Conservation (phyloP, 2,888 invertebrate species). For the Epicampocera succincta region DNA sequence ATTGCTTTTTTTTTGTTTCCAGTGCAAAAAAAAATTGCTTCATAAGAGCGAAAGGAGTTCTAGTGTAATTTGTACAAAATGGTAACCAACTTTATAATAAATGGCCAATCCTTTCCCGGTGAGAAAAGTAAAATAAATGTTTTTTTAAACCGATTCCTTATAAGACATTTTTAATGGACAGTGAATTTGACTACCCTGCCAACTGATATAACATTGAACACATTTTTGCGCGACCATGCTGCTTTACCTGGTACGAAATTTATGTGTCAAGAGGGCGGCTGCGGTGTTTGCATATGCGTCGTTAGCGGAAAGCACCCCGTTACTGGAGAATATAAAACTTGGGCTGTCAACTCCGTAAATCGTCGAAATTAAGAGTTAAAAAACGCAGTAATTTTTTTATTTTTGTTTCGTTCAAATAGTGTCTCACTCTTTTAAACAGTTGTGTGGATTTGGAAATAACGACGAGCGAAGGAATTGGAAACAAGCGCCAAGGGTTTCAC, state of each 20-base stretch:
- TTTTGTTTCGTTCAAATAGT: constrained; percentile 81
- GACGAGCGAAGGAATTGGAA: constrained; percentile 89
- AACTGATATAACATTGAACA: constrained; percentile 83
- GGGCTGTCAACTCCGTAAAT: constrained; percentile 86
- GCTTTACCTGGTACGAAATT: constrained; percentile 85
- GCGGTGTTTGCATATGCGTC: constrained; percentile 84
- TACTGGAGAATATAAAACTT: constrained; percentile 82
- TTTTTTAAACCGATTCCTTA: background rate
- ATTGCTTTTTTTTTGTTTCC: too few species aligned
- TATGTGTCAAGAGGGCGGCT: constrained; percentile 87
- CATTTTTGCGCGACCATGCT: constrained; percentile 84
- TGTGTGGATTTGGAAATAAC: constrained; percentile 87
- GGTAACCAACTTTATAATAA: constrained; percentile 75
- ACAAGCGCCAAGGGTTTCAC: constrained; percentile 85
- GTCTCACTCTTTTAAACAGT: constrained; percentile 85
- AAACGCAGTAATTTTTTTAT: background rate
- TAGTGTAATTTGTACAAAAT: constrained; percentile 61
- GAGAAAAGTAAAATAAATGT: constrained; percentile 48
- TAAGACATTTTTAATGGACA: constrained; percentile 43
- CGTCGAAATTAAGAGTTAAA: background rate
- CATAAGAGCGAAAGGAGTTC: too few species aligned
- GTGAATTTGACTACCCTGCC: constrained; percentile 78
- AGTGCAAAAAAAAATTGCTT: too few species aligned
- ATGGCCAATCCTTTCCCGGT: constrained; percentile 75
- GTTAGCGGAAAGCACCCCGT: constrained; percentile 77